Evolutionary conservation across 1,140 invertebrate species (phyloP).

Genomic region (Octopus sinensis): DNA sequence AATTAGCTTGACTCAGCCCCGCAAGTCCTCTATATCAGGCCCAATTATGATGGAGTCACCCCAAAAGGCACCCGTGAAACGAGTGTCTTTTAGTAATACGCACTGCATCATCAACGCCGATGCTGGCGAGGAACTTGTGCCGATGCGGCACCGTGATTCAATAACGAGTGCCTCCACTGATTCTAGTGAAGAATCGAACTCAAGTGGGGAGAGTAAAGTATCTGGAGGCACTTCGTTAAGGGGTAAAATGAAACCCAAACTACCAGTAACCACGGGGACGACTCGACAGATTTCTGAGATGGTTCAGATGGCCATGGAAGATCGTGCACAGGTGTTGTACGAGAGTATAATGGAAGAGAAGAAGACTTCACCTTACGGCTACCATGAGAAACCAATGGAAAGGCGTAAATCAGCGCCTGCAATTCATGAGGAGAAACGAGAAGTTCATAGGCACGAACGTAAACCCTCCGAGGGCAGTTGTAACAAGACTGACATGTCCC

Average conservation of each 20-base stretch:
- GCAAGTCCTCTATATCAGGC: conserved; percentile 32
- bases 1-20: conserved; percentile 28
- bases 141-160: conserved; percentile 45
- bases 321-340: conserved; percentile 29
- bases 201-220: conserved; percentile 42
- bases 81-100: conserved; percentile 52
- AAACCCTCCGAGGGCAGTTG: conserved; percentile 30
- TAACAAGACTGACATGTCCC: conserved; percentile 11
- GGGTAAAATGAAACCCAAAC: conserved; percentile 45
- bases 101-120: conserved; percentile 50
- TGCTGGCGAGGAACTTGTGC: conserved; percentile 38
- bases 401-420: conserved; percentile 41
- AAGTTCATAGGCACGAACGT: conserved; percentile 29
- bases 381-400: conserved; percentile 30
- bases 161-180: conserved; percentile 53
- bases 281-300: conserved; percentile 51
- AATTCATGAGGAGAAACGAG: conserved; percentile 16
- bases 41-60: conserved; percentile 28
- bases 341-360: conserved; percentile 37
- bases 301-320: conserved; percentile 42
- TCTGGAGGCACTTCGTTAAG: conserved; percentile 22
- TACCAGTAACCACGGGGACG: conserved; percentile 51
- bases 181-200: conserved; percentile 49
- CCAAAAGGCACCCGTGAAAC: conserved; percentile 46
- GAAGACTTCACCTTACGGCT: conserved; percentile 28